Evolutionary conservation across 1,140 invertebrate species (phyloP), one percentile per base, ranked within the genome.

Genomic region (Micrasema longulum): DNA sequence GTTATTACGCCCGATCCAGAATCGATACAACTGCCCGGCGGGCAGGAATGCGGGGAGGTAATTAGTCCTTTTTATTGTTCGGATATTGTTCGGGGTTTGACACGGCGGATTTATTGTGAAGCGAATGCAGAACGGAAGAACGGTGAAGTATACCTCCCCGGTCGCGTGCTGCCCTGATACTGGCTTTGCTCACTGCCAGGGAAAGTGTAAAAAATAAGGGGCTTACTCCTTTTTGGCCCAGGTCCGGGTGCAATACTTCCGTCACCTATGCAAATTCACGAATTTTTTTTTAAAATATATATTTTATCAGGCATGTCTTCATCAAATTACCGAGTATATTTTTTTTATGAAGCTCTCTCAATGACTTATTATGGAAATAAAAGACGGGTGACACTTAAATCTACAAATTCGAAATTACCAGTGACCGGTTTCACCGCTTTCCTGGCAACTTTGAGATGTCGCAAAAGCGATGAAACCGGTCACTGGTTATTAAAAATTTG

Each of bases 121-220:
- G 48, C 14, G 18, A 14, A 16, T 45, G 43, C 41, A 22, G 16
- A 22, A 52, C 48, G 5, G 48, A 52, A 16, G 57, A 38, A 16
- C 57, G 57, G 7, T 11, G 35, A 9, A 3, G 35, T 41, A 14
- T 18, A 62, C 57, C 57, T 63, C 38, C 57, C 45, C 57, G 20
- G 57, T 45, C 36, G 57, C 57, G 36, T 63, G 57, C 57, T 41
- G 41, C 41, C 57, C 57, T 63, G 57, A 26, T 63, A 63, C 57
- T 63, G n/a, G 41, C 36, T 43, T 41, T 22, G 16, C 57, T 45
- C 57, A 63, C 23, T 63, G 57, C 57, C 57, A 63, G 57, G 57
- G 57, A 63, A 45, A 63, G 36, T 63, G n/a, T n/a, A n/a, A 10
- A 18, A 16, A 20, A 16, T 11, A 20, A 31, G 36, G 35, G 36